Conservation (phyloP, 2,888 invertebrate species). For the Dicroscelio sp. region DNA sequence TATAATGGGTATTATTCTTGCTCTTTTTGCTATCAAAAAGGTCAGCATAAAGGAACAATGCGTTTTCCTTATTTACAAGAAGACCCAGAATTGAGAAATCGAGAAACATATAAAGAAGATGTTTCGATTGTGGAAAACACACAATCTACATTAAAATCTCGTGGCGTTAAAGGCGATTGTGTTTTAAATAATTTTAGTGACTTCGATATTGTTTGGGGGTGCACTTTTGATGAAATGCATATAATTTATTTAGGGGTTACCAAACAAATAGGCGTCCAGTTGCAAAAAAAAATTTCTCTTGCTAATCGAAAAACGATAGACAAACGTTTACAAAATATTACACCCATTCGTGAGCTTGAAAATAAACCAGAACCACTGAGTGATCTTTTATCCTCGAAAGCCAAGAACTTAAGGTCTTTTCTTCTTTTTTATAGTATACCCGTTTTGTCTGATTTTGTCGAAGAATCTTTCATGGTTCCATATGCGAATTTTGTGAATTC, state of each 20-base stretch:
- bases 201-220: constrained; percentile 48
- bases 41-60: constrained; percentile 1
- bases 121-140: background rate
- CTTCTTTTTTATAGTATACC: background rate
- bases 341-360: background rate
- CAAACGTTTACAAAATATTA: constrained; percentile 6
- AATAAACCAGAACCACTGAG: background rate
- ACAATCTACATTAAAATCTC: background rate
- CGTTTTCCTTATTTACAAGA: background rate
- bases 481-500: too few relatives aligned
- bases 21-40: constrained; percentile 36
- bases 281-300: background rate
- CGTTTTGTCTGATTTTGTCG: background rate
- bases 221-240: constrained; percentile 22
- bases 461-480: background rate
- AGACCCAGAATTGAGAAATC: constrained; percentile 3
- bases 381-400: background rate
- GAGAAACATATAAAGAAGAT: background rate
- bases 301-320: constrained; percentile 4
- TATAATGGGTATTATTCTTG: constrained; percentile 45
- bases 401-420: background rate
- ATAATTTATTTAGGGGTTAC: constrained; percentile 9
- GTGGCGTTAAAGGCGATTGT: constrained; percentile 26
- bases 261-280: background rate
- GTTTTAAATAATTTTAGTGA: background rate